Evolutionary conservation across 2,888 invertebrate species (phyloP), one percentile per base, ranked within the genome.

Genomic region (Gisinianus flammeolus): DNA sequence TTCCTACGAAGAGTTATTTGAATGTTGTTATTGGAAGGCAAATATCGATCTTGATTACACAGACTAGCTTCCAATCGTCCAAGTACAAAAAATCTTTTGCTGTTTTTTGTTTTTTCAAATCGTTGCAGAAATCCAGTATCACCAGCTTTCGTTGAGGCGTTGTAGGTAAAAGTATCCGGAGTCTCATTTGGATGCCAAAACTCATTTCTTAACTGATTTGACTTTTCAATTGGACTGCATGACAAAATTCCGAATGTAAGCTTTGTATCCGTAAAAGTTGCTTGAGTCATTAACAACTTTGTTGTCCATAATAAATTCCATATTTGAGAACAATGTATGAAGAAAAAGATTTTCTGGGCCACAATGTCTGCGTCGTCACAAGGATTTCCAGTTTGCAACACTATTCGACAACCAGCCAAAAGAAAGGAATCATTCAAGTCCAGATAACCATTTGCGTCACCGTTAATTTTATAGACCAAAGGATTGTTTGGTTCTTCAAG

Each of bases 401-500:
- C 10, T 10, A 74, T 62, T 28, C 73, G 3, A 10, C 44, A 24
- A 2, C 4, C n/a, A 16, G 58, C 1, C 0, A n/a, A 1, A 8
- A 74, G 24, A n/a, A 44, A 64, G 24, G 26, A 26, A 19, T 74
- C 44, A 0, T 24, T 26, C 12, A 33, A 22, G 16, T 74, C 73
- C 22, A 31, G n/a, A 44, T 74, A 74, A 0, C 64, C 73, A 8
- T 24, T 12, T 1, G 24, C 30, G 16, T 74, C 73, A 12, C n/a
- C 16, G 2, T 26, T 19, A 26, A 35, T 35, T 64, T 31, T 19
- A 26, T 64, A 74, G 19, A 64, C 73, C 8, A 74, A 26, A 1
- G 73, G 73, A 26, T 74, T 64, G 12, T 35, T 31, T n/a, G 12
- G 24, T 24, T 74, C 73, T 52, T 74, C 64, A 1, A 74, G 16